Evolutionary conservation across 2,888 invertebrate genomes (phyloP).

Genomic region (Eremobia ochroleuca): DNA sequence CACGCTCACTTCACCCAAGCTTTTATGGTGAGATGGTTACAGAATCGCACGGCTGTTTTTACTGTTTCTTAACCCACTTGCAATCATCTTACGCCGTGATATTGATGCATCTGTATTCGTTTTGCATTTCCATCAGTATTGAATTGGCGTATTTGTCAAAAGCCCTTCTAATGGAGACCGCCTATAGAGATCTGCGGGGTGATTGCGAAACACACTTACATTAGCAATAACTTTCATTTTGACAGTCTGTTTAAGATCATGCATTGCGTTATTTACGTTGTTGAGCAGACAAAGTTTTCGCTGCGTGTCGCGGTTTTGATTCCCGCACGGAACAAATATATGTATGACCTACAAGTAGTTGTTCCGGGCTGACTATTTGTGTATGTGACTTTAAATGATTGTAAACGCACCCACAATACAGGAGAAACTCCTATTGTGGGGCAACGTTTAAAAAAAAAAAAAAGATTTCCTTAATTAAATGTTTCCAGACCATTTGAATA

Average conservation of each 20-base stretch:
- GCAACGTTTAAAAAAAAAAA: too few relatives aligned
- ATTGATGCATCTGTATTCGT: not conserved
- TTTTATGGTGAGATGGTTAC: too few relatives aligned
- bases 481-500: slow-evolving; percentile 98
- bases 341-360: too few relatives aligned
- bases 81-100: not conserved
- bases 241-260: not conserved
- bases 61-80: not conserved
- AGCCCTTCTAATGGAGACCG: not conserved
- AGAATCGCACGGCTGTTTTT: too few relatives aligned
- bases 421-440: too few relatives aligned
- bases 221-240: not conserved
- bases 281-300: not conserved
- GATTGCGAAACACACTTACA: not conserved
- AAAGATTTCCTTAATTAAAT: slow-evolving; percentile 67
- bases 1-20: too few relatives aligned
- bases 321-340: too few relatives aligned
- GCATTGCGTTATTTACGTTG: not conserved
- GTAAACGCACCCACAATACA: too few relatives aligned
- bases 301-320: too few relatives aligned
- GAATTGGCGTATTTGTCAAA: not conserved
- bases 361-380: too few relatives aligned
- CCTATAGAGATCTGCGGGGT: not conserved
- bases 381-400: too few relatives aligned
- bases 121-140: not conserved